phyloP scores from a whole-genome alignment of 64 coral and sea anemone genomes.

The Anthopleura sola region DNA sequence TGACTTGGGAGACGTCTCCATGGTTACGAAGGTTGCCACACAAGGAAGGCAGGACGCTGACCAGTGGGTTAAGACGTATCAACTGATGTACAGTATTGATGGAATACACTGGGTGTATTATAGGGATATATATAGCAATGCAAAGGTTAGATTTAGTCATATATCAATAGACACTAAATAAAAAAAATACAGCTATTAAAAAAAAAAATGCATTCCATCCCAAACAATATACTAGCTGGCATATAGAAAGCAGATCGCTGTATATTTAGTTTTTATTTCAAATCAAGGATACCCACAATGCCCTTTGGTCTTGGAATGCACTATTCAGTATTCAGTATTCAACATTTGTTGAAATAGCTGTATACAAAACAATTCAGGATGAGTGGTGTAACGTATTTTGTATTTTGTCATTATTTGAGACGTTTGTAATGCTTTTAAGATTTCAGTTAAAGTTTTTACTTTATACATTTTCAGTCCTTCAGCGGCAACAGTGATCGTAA shows the following conservation, averaged over 20 bases:
- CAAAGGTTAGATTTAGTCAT: background rate
- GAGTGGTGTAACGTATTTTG: background rate
- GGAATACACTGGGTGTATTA: background rate
- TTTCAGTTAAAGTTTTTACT: no score
- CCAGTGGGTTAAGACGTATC: conserved; percentile 25
- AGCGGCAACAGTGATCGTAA: background rate
- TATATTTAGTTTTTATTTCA: no score
- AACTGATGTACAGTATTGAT: conserved; percentile 11
- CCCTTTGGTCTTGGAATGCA: no score
- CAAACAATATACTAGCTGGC: no score
- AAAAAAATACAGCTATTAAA: no score
- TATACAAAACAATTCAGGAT: background rate
- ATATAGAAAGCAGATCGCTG: no score
- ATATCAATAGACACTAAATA: background rate
- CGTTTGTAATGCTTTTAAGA: no score
- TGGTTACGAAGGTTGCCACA: conserved; percentile 9
- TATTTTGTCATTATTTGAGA: background rate
- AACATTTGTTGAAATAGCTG: no score
- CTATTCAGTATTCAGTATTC: no score
- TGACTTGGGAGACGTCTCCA: background rate
- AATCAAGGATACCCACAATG: no score
- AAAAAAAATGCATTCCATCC: no score
- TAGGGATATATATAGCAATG: background rate
- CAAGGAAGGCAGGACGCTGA: conserved; percentile 24
- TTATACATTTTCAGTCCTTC: background rate